Evolutionary conservation across 2,888 invertebrate genomes (phyloP).

Genomic region (Endotricha flammealis): DNA sequence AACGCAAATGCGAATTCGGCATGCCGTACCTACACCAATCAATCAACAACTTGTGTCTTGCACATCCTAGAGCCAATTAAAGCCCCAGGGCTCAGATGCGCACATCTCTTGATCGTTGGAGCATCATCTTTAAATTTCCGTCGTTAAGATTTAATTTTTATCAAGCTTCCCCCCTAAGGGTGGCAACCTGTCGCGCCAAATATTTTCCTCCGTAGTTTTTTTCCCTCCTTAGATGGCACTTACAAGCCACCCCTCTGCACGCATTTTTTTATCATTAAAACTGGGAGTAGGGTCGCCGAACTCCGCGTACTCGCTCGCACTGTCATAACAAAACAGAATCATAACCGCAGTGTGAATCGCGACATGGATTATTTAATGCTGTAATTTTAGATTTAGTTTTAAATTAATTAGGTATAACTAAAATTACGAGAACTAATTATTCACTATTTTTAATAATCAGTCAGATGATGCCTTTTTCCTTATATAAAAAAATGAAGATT

Average conservation of each 20-base stretch:
- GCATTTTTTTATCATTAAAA: conserved; percentile 79
- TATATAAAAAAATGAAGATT: no score
- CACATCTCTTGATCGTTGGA: conserved; percentile 77
- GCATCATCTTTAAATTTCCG: conserved; percentile 79
- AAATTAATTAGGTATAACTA: no score
- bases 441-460: no score
- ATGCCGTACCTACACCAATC: conserved; percentile 39
- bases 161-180: conserved; percentile 51
- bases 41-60: conserved; percentile 32
- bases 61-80: conserved; percentile 69
- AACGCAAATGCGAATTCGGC: conserved; percentile 27
- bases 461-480: no score
- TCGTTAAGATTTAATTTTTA: conserved; percentile 79
- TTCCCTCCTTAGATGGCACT: conserved; percentile 77
- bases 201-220: conserved; percentile 77
- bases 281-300: conserved; percentile 75
- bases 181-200: conserved; percentile 77
- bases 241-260: conserved; percentile 72
- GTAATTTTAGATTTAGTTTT: not conserved
- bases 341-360: conserved; percentile 50
- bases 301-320: conserved; percentile 66
- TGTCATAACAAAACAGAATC: conserved; percentile 77
- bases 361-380: conserved; percentile 39
- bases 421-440: no score
- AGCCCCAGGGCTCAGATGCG: conserved; percentile 72